A percentile compares a stretch with the other conserved stretches of the same genome.
These are phyloP conservation scores for Pelecanoides urinatrix DNA, from an alignment of 2,113 vertebrate genomes.

Conservation along the genomic window DNA sequence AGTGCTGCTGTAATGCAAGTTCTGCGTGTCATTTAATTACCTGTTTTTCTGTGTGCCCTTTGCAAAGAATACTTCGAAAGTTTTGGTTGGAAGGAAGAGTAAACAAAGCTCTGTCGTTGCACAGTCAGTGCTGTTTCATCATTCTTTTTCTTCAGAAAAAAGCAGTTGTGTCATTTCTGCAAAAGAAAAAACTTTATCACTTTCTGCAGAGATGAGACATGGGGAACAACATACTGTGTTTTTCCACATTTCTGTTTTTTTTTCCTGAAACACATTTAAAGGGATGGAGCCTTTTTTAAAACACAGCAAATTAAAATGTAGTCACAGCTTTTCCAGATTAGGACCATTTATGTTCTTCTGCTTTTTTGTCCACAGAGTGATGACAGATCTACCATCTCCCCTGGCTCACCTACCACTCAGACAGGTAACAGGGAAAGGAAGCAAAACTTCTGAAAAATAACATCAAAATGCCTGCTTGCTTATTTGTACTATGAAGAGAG, in stretches of 20 bases:
- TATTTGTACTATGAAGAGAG: neutral
- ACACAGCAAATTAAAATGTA: neutral
- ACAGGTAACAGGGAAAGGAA: constrained; percentile 77
- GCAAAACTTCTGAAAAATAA: neutral
- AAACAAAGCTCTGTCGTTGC: neutral
- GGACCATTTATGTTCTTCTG: neutral
- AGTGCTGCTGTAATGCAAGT: neutral
- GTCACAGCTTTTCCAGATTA: neutral
- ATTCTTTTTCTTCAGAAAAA: neutral
- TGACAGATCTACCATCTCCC: constrained; percentile 79
- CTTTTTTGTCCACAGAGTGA: constrained; percentile 79
- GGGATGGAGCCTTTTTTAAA: neutral
- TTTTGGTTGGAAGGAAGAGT: neutral
- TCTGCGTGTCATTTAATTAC: neutral
- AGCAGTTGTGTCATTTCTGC: neutral
- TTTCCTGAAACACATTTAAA: neutral
- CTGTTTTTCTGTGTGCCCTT: neutral
- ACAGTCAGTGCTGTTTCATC: neutral
- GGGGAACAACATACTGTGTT: neutral
- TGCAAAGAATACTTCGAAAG: neutral
- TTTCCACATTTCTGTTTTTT: neutral
- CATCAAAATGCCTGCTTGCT: neutral
- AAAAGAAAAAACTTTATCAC: neutral
- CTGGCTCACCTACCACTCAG: constrained; percentile 70
- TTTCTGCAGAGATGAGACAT: neutral